These are phyloP conservation scores for Ceratina australensis DNA, from an alignment of 1,140 invertebrate genomes.

Conservation along the genomic window DNA sequence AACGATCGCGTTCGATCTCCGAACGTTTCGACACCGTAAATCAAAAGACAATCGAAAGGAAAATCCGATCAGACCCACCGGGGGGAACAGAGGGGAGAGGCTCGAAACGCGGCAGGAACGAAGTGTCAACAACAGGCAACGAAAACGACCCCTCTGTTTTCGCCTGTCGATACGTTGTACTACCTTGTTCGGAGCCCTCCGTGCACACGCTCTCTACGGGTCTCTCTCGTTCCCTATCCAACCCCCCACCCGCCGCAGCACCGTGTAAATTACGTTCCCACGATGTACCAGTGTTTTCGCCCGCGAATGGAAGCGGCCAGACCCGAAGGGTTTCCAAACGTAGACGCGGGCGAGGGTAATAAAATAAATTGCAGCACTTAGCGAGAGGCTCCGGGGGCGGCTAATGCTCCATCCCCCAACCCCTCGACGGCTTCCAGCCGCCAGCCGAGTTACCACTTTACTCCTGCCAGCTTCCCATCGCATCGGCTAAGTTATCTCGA, in stretches of 20 bases:
- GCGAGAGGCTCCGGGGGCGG: slow-evolving; percentile 5
- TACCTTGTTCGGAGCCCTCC: not conserved
- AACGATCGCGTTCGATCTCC: not conserved
- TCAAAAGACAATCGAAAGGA: slow-evolving; percentile 49
- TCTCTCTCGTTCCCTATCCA: no score
- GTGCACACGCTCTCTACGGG: not conserved
- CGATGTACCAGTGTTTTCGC: slow-evolving; percentile 37
- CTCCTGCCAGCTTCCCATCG: slow-evolving; percentile 17
- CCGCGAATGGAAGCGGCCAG: not conserved
- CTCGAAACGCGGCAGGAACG: slow-evolving; percentile 19
- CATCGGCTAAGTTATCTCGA: slow-evolving; percentile 55
- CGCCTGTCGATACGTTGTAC: slow-evolving; percentile 26
- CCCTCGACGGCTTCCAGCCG: not conserved
- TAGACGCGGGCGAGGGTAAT: slow-evolving; percentile 20
- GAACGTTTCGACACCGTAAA: slow-evolving; percentile 16
- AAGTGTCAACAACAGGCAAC: slow-evolving; percentile 37
- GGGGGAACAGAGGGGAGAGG: no score
- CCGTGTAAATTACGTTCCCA: slow-evolving; percentile 55
- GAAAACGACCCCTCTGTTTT: slow-evolving; percentile 29
- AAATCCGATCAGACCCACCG: slow-evolving; percentile 44
- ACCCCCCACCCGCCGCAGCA: not conserved
- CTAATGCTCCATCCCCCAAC: not conserved
- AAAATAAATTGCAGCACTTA: slow-evolving; percentile 51
- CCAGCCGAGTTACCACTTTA: slow-evolving; percentile 14
- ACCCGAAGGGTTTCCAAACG: slow-evolving; percentile 23